These are phyloP conservation scores for Bombus confusus DNA, from an alignment of 1,140 invertebrate genomes.

Conservation along the genomic window DNA sequence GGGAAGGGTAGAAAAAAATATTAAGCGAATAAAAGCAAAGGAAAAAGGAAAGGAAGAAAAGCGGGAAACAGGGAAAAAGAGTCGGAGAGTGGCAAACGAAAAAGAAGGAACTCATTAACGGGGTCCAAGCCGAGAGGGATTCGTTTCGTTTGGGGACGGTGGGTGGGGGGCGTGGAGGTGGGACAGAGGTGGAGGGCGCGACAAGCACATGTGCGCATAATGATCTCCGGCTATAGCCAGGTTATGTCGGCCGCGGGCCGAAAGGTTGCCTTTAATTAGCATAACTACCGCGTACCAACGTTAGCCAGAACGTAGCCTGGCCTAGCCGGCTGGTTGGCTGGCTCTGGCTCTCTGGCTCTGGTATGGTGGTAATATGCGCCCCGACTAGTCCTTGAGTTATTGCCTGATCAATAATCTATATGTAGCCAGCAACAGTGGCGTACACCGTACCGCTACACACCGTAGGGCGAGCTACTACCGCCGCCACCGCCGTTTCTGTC, in stretches of 20 bases:
- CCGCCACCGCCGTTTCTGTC: slow-evolving; percentile 57
- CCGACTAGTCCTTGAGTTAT: slow-evolving; percentile 82
- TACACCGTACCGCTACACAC: slow-evolving; percentile 50
- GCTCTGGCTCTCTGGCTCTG: slow-evolving; percentile 17
- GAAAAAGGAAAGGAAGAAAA: too few relatives aligned
- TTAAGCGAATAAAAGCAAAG: background rate
- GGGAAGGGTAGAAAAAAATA: background rate
- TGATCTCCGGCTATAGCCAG: slow-evolving; percentile 52
- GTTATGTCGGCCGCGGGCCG: slow-evolving; percentile 50
- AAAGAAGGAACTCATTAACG: slow-evolving; percentile 36
- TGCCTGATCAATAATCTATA: slow-evolving; percentile 82
- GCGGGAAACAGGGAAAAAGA: background rate
- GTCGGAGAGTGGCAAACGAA: background rate
- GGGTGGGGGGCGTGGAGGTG: too few relatives aligned
- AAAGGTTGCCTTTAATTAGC: slow-evolving; percentile 77
- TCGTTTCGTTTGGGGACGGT: slow-evolving; percentile 26
- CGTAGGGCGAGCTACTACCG: slow-evolving; percentile 68
- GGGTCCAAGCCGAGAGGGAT: background rate
- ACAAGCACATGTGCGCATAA: slow-evolving; percentile 66
- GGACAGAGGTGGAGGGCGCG: background rate
- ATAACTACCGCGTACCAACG: slow-evolving; percentile 79
- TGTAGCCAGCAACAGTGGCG: slow-evolving; percentile 68
- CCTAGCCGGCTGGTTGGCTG: slow-evolving; percentile 8
- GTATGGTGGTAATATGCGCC: slow-evolving; percentile 80
- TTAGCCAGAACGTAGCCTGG: slow-evolving; percentile 69